A percentile compares a stretch with the other conserved stretches of the same genome.
Evolutionary conservation across 2,888 invertebrate species (phyloP).

Genomic region (Nowickia ferox): DNA sequence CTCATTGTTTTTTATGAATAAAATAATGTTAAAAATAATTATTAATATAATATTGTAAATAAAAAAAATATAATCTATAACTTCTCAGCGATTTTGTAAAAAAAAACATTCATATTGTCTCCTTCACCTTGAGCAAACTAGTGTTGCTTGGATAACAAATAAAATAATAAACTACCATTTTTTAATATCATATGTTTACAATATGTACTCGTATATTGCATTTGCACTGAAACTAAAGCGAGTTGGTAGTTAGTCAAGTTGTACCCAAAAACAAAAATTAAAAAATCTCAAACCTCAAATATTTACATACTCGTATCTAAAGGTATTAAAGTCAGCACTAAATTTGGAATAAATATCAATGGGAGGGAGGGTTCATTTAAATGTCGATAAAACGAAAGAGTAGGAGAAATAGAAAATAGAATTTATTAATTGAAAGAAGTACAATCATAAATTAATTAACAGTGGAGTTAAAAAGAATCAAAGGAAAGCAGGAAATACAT

Average conservation of each 20-base stretch:
- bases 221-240: conserved; percentile 74
- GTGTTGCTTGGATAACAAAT: no score
- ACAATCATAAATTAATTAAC: background rate
- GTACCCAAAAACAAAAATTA: conserved; percentile 4
- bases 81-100: no score
- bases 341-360: background rate
- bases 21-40: no score
- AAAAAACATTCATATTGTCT: no score
- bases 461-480: background rate
- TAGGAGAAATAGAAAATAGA: background rate
- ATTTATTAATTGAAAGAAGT: background rate
- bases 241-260: conserved; percentile 80
- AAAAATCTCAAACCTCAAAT: background rate
- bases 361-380: background rate
- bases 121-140: no score
- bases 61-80: no score
- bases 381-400: conserved; percentile 16
- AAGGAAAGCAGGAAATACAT: background rate
- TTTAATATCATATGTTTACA: no score
- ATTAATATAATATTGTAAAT: no score
- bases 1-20: no score
- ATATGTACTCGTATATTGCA: background rate
- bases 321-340: background rate
- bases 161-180: no score
- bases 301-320: background rate